phyloP scores from a whole-genome alignment of 2,797 vertebrate genomes.

The Myotis pilosus region DNA sequence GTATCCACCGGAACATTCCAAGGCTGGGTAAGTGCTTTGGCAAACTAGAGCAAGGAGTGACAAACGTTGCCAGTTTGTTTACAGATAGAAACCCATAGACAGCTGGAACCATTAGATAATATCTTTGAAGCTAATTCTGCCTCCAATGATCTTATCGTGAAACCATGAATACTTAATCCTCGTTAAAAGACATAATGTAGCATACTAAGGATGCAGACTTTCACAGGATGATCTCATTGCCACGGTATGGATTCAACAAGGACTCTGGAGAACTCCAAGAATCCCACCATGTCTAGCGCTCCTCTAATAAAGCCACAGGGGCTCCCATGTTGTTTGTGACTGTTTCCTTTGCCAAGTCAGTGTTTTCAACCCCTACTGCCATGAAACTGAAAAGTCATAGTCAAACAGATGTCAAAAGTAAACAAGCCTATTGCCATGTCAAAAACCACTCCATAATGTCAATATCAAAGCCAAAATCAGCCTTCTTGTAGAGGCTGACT shows the following conservation, averaged over 20 bases:
- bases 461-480: slow-evolving; percentile 30
- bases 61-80: background rate
- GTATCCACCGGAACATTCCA: background rate
- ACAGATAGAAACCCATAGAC: background rate
- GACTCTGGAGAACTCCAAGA: slow-evolving; percentile 3
- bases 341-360: background rate
- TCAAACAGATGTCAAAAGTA: slow-evolving; percentile 27
- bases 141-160: background rate
- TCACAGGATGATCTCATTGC: background rate
- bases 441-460: background rate
- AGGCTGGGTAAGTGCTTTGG: background rate
- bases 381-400: background rate
- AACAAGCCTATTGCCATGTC: background rate
- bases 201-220: background rate
- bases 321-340: background rate
- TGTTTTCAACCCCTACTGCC: background rate
- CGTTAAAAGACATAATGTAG: background rate
- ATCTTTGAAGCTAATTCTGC: background rate
- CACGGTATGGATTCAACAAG: background rate
- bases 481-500: background rate
- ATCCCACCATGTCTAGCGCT: background rate
- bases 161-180: background rate
- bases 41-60: background rate
- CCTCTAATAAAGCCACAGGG: background rate
- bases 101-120: background rate